Evolutionary conservation across 2,113 vertebrate species (phyloP), one percentile per base, ranked within the genome.

Genomic region (Polyodon spathula): DNA sequence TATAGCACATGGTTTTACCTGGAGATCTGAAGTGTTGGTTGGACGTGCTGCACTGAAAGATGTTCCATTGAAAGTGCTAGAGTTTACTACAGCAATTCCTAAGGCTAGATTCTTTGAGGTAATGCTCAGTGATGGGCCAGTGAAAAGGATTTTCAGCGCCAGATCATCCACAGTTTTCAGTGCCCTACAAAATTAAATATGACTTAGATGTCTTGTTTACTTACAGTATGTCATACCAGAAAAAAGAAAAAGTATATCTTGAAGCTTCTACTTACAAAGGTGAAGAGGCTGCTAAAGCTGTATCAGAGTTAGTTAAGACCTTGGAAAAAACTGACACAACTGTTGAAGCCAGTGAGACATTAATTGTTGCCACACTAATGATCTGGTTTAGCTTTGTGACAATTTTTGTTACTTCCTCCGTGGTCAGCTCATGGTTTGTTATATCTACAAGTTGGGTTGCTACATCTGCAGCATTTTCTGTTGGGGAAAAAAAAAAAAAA

Each of bases 311-410:
- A 50, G 68, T 88, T 72, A 97, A 86, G 65, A 98, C 92, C 65
- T 98, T 98, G 67, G 96, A 98, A 86, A 98, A 92, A 74, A 97
- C 92, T 58, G 80, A 88, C 73, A 98, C 84, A 15, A 98, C 88
- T 0, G 87, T 90, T 60, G 77, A 84, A 17, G 95, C 96, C 46
- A 98, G 68, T 1, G 81, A 74, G 59, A 73, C 64, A 77, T 93
- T 92, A 59, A 98, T 97, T 73, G 87, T 87, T 48, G 90, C 88
- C 61, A 93, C 78, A 0, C 82, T 90, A 42, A 97, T 89, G 65
- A 98, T 85, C 75, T 89, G 84, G 71, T 92, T 88, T 46, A 98
- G 89, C 66, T 89, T 89, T 5, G 80, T 81, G 57, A 97, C 90
- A 51, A 97, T 90, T 2, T 86, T 83, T 11, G 87, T 89, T 51